Conservation (phyloP, 2,113 vertebrate genomes). For the Butorides virescens region DNA sequence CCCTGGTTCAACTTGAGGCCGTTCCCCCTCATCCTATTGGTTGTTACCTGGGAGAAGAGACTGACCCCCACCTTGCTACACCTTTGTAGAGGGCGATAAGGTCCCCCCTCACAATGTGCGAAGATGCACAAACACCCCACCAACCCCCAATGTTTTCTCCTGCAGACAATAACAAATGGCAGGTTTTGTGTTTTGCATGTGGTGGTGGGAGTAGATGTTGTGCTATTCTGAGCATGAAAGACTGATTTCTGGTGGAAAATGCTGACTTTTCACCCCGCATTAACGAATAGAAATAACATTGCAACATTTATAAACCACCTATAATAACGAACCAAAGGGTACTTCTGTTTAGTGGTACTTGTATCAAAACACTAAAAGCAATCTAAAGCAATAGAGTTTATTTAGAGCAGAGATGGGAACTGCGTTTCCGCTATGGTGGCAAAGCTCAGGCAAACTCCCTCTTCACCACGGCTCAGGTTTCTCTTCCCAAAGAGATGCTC, state of each 20-base stretch:
- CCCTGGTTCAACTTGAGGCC: too few species aligned
- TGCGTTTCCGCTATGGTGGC: neutral
- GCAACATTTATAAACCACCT: neutral
- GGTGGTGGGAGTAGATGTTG: neutral
- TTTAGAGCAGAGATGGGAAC: neutral
- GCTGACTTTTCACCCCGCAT: neutral
- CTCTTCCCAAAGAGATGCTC: neutral
- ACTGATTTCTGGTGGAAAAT: neutral
- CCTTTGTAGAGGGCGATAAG: too few species aligned
- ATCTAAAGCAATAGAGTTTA: neutral
- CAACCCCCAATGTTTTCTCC: neutral
- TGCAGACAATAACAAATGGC: neutral
- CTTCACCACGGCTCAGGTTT: rapidly evolving
- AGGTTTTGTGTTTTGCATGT: neutral
- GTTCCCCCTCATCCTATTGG: too few species aligned
- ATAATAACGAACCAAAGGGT: neutral
- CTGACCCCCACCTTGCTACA: too few species aligned
- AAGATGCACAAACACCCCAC: too few species aligned
- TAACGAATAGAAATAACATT: neutral
- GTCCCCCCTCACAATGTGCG: too few species aligned
- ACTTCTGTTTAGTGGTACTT: neutral
- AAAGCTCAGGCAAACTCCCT: neutral
- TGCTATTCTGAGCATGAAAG: neutral
- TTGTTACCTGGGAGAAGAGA: too few species aligned
- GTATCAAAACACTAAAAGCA: neutral